Conservation (phyloP, 2,113 vertebrate species). For the Chrysemys picta region DNA sequence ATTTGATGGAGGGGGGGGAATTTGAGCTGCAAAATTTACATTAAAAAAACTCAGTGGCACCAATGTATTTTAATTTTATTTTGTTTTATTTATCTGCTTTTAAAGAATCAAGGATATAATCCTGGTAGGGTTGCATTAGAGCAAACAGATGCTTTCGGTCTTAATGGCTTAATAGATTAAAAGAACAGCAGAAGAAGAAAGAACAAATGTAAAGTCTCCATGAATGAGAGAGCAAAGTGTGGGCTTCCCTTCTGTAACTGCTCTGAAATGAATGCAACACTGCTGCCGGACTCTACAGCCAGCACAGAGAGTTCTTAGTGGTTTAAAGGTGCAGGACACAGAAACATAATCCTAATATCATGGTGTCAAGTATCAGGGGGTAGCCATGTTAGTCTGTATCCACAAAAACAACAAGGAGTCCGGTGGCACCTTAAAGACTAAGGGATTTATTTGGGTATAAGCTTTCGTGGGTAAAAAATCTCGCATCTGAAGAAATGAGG, state of each 20-base stretch:
- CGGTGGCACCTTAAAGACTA: no score
- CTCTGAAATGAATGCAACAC: neutral
- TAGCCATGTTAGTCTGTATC: no score
- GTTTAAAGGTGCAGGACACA: neutral
- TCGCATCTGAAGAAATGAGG: no score
- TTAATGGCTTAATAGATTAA: neutral
- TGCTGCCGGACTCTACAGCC: neutral
- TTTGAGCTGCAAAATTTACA: neutral
- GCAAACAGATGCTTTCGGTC: neutral
- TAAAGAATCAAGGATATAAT: neutral
- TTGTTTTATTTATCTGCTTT: neutral
- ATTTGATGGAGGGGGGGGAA: neutral
- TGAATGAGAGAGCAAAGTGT: neutral
- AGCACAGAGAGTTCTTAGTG: neutral
- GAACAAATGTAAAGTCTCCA: neutral
- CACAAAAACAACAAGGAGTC: no score
- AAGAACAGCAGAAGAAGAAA: neutral
- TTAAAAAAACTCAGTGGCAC: neutral
- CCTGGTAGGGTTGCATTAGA: neutral
- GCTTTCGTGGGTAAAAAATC: no score
- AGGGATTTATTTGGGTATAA: no score
- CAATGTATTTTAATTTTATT: neutral
- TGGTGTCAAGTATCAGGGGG: no score
- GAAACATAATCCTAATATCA: neutral
- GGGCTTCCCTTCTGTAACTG: neutral